Conservation (phyloP, 2,113 vertebrate genomes). For the Saccopteryx leptura region DNA sequence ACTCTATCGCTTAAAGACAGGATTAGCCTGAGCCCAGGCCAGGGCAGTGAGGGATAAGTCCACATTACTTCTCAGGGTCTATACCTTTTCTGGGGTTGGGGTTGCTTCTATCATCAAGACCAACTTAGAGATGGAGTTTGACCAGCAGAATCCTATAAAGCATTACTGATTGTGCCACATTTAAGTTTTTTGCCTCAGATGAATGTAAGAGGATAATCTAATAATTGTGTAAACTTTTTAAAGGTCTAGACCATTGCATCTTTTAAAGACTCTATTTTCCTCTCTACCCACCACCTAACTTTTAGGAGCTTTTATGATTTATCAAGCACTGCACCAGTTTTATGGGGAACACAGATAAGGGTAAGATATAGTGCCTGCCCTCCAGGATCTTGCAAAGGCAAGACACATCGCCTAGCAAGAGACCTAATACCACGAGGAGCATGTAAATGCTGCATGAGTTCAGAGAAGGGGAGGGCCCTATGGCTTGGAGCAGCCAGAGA, state of each 20-base stretch:
- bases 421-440: background rate
- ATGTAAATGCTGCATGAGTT: background rate
- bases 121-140: background rate
- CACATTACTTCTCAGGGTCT: background rate
- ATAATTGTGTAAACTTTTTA: background rate
- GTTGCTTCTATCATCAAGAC: background rate
- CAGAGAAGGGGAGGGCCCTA: background rate
- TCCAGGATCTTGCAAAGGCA: background rate
- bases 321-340: background rate
- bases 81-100: background rate
- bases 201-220: background rate
- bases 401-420: background rate
- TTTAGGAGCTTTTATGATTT: conserved; percentile 16
- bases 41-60: background rate
- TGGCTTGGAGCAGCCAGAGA: background rate
- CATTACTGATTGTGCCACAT: background rate
- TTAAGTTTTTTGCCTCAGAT: background rate
- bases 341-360: background rate
- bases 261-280: background rate
- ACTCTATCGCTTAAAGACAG: background rate
- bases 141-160: background rate
- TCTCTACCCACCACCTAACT: background rate
- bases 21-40: background rate
- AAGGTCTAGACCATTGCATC: background rate
- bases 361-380: background rate